Evolutionary conservation across 1,140 invertebrate species (phyloP), one percentile per base, ranked within the genome.

Genomic region (Yoshiicerus persimilis): DNA sequence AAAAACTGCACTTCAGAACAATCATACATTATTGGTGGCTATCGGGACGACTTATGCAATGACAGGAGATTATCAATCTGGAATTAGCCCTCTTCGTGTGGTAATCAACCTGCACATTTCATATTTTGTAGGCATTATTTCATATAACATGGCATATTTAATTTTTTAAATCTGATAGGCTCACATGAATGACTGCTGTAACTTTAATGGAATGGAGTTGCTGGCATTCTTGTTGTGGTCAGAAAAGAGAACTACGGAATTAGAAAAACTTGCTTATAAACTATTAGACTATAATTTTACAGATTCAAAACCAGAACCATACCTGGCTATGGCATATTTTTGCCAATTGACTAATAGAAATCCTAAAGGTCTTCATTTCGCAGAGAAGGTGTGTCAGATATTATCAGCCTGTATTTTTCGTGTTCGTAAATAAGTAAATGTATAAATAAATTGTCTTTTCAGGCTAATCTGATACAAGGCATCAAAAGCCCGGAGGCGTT

Each of bases 261-360:
- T 94, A 38, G 94, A 94, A 90, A 92, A 92, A 92, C 90, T 94
- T 9, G 91, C 93, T 10, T 91, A 92, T 38, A 91, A 92, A 36
- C 88, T 93, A 47, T 92, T 93, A 89, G 90, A 91, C 32, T 90
- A 93, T 27, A 92, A 92, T 23, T 93, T 93, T n/a, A 89, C 92
- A 13, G 92, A 90, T 23, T 47, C 25, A 2, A 87, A 93, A 16
- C 92, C 94, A 6, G 94, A 95, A 90, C 93, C 94, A 56, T 96
- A 95, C 93, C 94, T 95, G 70, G 94, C 95, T 0, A 93, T 95
- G 91, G 95, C 94, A 4, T 95, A 95, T 91, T 93, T 93, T n/a
- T 92, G 93, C 25, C 93, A 94, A 90, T 92, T 93, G 0, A 92
- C 92, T 10, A 93, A 93, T 62, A 94, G 95, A 89, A 92, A 93